Conservation (phyloP, 2,113 vertebrate genomes). For the Monopterus albus region DNA sequence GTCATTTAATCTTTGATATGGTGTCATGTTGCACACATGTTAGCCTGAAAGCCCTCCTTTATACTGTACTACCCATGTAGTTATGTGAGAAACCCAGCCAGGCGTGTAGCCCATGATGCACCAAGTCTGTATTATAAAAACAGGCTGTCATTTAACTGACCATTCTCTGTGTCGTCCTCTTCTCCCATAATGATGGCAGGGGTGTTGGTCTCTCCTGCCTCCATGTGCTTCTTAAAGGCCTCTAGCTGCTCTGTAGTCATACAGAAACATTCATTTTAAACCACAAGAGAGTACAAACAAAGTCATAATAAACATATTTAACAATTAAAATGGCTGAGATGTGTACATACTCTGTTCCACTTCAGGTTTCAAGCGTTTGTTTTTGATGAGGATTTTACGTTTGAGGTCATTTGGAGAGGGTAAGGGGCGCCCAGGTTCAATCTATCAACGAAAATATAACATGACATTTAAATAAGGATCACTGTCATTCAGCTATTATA, state of each 20-base stretch:
- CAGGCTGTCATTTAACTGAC: slow-evolving; percentile 73
- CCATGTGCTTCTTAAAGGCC: slow-evolving; percentile 97
- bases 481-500: neutral
- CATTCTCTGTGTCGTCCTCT: slow-evolving; percentile 92
- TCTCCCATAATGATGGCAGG: slow-evolving; percentile 94
- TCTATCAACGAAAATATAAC: slow-evolving; percentile 77
- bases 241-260: slow-evolving; percentile 92
- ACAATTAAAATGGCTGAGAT: neutral
- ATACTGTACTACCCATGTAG: neutral
- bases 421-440: slow-evolving; percentile 89
- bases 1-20: neutral
- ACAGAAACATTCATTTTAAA: slow-evolving; percentile 45
- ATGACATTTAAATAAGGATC: neutral
- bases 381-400: slow-evolving; percentile 99
- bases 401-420: slow-evolving; percentile 96
- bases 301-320: neutral
- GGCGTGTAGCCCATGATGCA: neutral
- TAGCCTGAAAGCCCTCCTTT: too few species aligned
- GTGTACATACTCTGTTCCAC: slow-evolving; percentile 93
- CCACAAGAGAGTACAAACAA: neutral
- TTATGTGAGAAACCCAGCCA: neutral
- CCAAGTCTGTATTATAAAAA: neutral
- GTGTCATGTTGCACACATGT: neutral
- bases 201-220: slow-evolving; percentile 93
- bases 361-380: slow-evolving; percentile 97